Base-by-base conservation (phyloP, 2,888 invertebrate species). In the Eupithecia pulchellata region DNA sequence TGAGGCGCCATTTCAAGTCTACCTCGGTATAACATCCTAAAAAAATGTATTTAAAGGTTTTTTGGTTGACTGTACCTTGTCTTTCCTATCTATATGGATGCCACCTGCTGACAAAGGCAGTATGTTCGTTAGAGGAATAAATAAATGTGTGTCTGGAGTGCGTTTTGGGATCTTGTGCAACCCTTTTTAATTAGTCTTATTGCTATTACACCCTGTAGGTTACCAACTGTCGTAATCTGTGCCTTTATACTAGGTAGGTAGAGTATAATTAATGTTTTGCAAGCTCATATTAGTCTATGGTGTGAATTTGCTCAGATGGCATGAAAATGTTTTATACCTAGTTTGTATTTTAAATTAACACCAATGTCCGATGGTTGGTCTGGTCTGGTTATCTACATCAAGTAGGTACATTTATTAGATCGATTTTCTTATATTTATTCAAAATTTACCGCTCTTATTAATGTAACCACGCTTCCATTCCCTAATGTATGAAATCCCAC, bases 1-100 rank as follows among this genome's bases (percentile, higher is more conserved):
- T 32, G 6, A 32, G 4, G 32, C 4, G 6, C 6, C 4, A 32
- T 4, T 4, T 32, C 4, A 32, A 5, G 6, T 32, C 32, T 32
- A 42, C 47, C 47, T 47, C 17, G 8, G 20, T 20, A 47, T 47
- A 20, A 20, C 20, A 47, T 9, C 20, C 20, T 47, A 20, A 17
- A 13, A 20, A 20, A n/a, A 20, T 6, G 0, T 1, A 42, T n/a
- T 42, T 2, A n/a, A 11, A 20, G 47, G 2, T 47, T 47, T 47
- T 47, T 47, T 47, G 47, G 47, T 47, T 47, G 47, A 47, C 47
- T 47, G 47, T 47, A 47, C 47, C 47, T 42, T 42, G 8, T n/a
- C 1, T 20, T n/a, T 47, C 42, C 8, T 8, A 20, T 17, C 0
- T 36, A 14, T 47, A 47, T 20, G n/a, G 8, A n/a, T 20, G 20